Evolutionary conservation across 2,888 invertebrate genomes (phyloP).

Genomic region (Noctua janthe): DNA sequence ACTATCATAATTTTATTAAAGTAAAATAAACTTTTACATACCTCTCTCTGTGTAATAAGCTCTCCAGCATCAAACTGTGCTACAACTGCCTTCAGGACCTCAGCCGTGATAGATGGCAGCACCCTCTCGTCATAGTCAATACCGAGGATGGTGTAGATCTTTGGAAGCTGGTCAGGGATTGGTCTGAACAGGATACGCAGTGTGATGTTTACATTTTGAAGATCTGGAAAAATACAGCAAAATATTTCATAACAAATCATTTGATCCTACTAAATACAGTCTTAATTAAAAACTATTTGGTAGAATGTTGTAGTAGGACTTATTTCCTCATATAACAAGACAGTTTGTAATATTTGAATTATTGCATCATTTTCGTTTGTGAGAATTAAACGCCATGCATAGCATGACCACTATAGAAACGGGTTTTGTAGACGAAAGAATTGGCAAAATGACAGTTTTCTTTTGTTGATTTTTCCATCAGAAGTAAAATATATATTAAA

Average conservation of each 20-base stretch:
- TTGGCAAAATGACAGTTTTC: too few species aligned
- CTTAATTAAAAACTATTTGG: background rate
- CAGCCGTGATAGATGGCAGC: constrained; percentile 99
- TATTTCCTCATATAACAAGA: too few species aligned
- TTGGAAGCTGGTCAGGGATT: constrained; percentile 97
- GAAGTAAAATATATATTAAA: background rate
- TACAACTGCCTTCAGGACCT: constrained; percentile 99
- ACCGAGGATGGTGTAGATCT: constrained; percentile 98
- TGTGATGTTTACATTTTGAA: constrained; percentile 99
- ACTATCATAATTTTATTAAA: background rate
- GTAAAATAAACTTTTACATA: constrained; percentile 76
- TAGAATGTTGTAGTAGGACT: background rate
- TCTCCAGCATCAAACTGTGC: constrained; percentile 99
- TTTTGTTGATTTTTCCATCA: too few species aligned
- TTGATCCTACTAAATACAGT: background rate
- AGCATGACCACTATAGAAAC: too few species aligned
- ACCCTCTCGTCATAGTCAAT: constrained; percentile 99
- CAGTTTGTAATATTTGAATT: background rate
- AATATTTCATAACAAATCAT: background rate
- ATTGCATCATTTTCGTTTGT: constrained; percentile 4
- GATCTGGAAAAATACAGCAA: constrained; percentile 92
- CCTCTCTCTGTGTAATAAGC: constrained; percentile 99
- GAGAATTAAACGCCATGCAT: background rate
- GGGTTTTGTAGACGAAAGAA: too few species aligned
- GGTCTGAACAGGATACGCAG: constrained; percentile 99